Evolutionary conservation across 1,140 invertebrate species (phyloP).

Genomic region (Pseudoatta argentina): DNA sequence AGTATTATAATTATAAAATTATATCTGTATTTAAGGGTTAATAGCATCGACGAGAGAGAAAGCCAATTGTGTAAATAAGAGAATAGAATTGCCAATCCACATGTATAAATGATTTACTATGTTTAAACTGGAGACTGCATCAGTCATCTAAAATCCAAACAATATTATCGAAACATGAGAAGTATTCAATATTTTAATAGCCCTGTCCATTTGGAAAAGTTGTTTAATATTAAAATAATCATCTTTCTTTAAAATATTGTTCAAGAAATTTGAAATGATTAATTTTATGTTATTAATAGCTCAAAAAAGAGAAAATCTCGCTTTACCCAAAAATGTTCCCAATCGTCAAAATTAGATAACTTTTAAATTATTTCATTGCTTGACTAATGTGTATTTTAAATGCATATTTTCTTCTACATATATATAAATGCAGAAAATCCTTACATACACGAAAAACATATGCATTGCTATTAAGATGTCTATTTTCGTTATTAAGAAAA

Average conservation of each 20-base stretch:
- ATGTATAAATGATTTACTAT: neutral
- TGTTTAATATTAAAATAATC: neutral
- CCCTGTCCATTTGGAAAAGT: neutral
- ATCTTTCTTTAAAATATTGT: neutral
- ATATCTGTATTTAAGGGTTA: slow-evolving; percentile 29
- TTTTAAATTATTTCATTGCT: slow-evolving; percentile 26
- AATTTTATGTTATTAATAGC: neutral
- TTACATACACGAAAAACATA: neutral
- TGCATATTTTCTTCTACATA: neutral
- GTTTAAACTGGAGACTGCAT: neutral
- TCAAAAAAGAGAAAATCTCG: neutral
- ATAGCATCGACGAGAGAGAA: slow-evolving; percentile 42
- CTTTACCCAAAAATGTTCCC: neutral
- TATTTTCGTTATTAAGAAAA: neutral
- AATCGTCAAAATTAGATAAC: slow-evolving; percentile 60
- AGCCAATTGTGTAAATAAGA: slow-evolving; percentile 10
- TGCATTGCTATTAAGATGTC: neutral
- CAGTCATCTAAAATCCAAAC: neutral
- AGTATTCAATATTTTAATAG: neutral
- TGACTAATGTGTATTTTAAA: neutral
- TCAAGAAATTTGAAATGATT: neutral
- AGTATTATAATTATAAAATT: neutral
- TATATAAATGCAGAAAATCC: neutral
- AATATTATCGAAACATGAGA: neutral
- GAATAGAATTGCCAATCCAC: slow-evolving; percentile 16